Base-by-base conservation (phyloP, 2,797 vertebrate species). In the Leuciscus waleckii region DNA sequence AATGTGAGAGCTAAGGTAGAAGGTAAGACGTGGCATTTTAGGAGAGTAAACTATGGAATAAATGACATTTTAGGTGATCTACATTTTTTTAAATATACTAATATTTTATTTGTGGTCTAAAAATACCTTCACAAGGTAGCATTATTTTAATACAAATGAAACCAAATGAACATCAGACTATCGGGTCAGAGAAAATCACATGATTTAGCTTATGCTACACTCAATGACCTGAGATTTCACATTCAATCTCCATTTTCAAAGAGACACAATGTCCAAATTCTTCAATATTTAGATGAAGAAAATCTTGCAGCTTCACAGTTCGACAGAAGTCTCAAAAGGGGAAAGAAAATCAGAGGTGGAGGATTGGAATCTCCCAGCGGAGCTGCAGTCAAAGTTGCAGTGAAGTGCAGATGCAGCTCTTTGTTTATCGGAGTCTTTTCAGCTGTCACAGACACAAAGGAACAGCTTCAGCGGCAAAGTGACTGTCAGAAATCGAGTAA, bases 371-470 rank as follows among this genome's bases (percentile, higher is more conserved):
- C 70, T 82, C 71, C 82, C 83, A 43, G 79, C 7, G 63, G 86
- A 81, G 79, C 86, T 26, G 39, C 73, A 76, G 41, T 77, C 74
- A 77, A 84, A 63, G 70, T 58, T 14, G 29, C 77, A 71, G 71
- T 41, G 71, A 73, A 77, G 37, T 67, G 68, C 86, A 82, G 75
- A 65, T 54, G 74, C 67, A 82, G 79, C 70, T 54, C 26, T 84
- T 82, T 89, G 83, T 77, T 85, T 87, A 85, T 87, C 82, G 71
- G 83, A 21, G 74, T 82, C 88, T 79, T 46, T 80, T 83, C 69
- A 83, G 69, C 71, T 87, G 80, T 83, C 83, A 85, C 41, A 74
- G 51, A 83, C 70, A 56, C 61, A 84, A 69, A 77, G 35, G 46
- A 73, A 81, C 65, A 75, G 67, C 49, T 78, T 67, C 84, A 56